These are phyloP conservation scores for Thera britannica DNA, from an alignment of 2,888 invertebrate genomes.

Conservation along the genomic window DNA sequence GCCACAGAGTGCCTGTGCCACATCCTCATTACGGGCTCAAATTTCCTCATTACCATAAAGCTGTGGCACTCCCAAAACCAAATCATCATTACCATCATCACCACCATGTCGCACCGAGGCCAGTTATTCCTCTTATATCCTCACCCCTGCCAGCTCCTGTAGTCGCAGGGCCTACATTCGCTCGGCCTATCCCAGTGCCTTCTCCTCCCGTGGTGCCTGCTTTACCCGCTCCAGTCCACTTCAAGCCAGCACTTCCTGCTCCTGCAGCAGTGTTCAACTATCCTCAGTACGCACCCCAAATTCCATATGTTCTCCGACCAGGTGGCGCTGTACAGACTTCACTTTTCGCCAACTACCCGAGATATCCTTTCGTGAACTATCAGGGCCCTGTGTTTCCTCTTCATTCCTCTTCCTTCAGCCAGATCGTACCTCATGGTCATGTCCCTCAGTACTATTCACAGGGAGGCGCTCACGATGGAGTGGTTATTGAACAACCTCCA, in stretches of 20 bases:
- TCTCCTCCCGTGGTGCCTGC: conserved; percentile 57
- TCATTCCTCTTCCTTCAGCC: conserved; percentile 46
- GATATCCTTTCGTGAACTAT: conserved; percentile 71
- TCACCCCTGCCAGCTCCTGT: conserved; percentile 52
- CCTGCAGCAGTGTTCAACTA: conserved; percentile 41
- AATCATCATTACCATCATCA: conserved; percentile 77
- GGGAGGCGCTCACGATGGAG: conserved; percentile 47
- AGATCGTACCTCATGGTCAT: conserved; percentile 61
- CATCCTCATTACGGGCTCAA: conserved; percentile 72
- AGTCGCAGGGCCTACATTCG: conserved; percentile 58
- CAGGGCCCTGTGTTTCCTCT: conserved; percentile 59
- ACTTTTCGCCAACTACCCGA: conserved; percentile 75
- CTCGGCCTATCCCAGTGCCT: conserved; percentile 62
- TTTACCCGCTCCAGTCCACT: conserved; percentile 54
- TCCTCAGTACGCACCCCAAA: conserved; percentile 53
- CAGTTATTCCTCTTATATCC: conserved; percentile 63
- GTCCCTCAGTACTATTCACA: conserved; percentile 47
- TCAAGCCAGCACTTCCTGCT: conserved; percentile 56
- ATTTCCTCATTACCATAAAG: conserved; percentile 69
- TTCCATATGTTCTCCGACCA: conserved; percentile 71
- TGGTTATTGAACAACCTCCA: conserved; percentile 55
- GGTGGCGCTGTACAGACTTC: conserved; percentile 78
- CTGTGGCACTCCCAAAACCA: conserved; percentile 58
- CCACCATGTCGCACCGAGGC: conserved; percentile 70
- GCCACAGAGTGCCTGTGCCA: conserved; percentile 66